These are phyloP conservation scores for Barbus barbus DNA, from an alignment of 2,113 vertebrate genomes.

Conservation along the genomic window DNA sequence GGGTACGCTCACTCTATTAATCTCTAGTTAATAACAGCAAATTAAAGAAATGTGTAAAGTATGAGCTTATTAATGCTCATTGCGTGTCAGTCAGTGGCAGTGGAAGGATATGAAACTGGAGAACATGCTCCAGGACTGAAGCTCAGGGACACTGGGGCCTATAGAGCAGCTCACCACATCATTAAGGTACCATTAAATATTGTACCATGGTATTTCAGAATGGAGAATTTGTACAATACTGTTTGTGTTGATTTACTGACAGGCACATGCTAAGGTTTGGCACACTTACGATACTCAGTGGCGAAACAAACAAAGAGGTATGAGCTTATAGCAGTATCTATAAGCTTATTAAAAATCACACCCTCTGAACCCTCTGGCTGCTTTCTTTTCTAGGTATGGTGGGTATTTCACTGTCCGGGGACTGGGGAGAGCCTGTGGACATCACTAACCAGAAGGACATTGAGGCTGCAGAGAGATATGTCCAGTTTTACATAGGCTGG, in stretches of 20 bases:
- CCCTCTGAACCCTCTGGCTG: neutral
- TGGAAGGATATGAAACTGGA: too few relatives aligned
- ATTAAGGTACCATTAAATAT: constrained; percentile 79
- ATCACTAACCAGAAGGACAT: constrained; percentile 82
- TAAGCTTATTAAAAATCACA: too few relatives aligned
- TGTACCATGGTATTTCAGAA: neutral
- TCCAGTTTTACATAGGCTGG: constrained; percentile 93
- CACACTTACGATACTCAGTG: constrained; percentile 85
- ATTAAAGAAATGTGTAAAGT: too few relatives aligned
- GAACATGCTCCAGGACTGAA: too few relatives aligned
- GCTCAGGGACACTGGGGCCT: constrained; percentile 77
- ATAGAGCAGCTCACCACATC: constrained; percentile 87
- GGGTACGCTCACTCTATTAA: too few relatives aligned
- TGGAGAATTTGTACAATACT: neutral
- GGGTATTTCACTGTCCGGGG: constrained; percentile 87
- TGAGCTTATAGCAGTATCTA: too few relatives aligned
- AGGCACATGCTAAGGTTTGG: constrained; percentile 92
- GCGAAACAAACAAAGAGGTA: constrained; percentile 86
- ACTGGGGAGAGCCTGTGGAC: constrained; percentile 91
- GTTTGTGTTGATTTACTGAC: constrained; percentile 31
- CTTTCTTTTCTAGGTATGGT: constrained; percentile 77
- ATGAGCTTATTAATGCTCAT: too few relatives aligned
- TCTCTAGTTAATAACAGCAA: too few relatives aligned
- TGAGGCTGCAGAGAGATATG: constrained; percentile 88
- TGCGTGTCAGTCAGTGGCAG: too few relatives aligned